phyloP scores from a whole-genome alignment of 2,888 invertebrate species.

The Meteorus colon region DNA sequence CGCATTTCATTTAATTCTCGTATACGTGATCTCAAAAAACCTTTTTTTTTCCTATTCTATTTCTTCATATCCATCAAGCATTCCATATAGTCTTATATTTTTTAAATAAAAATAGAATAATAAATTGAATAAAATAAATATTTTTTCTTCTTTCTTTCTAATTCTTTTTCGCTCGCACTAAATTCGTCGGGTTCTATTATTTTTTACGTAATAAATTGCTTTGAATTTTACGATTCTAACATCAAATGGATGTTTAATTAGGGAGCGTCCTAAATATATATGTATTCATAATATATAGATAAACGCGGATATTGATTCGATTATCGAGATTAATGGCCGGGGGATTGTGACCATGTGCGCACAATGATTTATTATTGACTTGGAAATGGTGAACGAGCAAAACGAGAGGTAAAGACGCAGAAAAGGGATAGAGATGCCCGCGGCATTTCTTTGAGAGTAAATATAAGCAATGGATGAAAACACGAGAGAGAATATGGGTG shows the following conservation, averaged over 20 bases:
- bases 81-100: neutral
- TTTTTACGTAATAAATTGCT: neutral
- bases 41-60: neutral
- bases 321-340: conserved; percentile 68
- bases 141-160: neutral
- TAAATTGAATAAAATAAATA: neutral
- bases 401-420: conserved; percentile 29
- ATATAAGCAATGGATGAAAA: conserved; percentile 29
- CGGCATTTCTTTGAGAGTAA: conserved; percentile 37
- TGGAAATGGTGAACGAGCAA: conserved; percentile 7
- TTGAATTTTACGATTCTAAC: neutral
- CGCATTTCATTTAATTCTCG: neutral
- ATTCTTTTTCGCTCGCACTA: neutral
- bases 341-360: conserved; percentile 55
- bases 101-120: neutral
- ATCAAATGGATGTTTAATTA: conserved; percentile 56
- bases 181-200: neutral
- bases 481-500: neutral
- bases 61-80: neutral
- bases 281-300: conserved; percentile 51
- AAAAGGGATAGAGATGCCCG: conserved; percentile 14
- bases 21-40: neutral
- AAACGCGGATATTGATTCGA: conserved; percentile 66
- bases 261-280: conserved; percentile 51
- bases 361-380: conserved; percentile 47